Evolutionary conservation across 1,140 invertebrate species (phyloP).

Genomic region (Phymastichus coffea): DNA sequence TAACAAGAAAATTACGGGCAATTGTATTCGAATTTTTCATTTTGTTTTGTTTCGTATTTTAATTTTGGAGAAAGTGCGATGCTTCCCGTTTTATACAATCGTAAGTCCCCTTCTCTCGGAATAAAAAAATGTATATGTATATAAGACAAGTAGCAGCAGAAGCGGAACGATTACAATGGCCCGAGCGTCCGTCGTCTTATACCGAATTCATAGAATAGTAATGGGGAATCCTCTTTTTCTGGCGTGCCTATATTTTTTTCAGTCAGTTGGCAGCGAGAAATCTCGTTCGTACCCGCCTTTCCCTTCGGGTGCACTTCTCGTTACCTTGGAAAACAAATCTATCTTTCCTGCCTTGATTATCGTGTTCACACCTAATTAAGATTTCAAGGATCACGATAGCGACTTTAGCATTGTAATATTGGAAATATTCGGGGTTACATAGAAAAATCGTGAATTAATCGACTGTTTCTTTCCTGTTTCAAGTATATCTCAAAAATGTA

Average conservation of each 20-base stretch:
- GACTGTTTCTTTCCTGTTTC: neutral
- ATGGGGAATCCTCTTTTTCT: too few relatives aligned
- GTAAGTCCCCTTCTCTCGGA: neutral
- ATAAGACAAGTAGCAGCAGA: neutral
- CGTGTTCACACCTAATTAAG: neutral
- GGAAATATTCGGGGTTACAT: too few relatives aligned
- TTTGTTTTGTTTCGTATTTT: neutral
- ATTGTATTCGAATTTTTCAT: slow-evolving; percentile 5
- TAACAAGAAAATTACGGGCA: too few relatives aligned
- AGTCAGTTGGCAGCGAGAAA: neutral
- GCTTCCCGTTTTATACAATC: neutral
- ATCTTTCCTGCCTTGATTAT: neutral
- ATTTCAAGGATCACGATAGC: too few relatives aligned
- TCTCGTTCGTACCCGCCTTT: slow-evolving; percentile 5
- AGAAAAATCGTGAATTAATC: too few relatives aligned
- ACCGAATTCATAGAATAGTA: too few relatives aligned
- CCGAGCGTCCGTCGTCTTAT: too few relatives aligned
- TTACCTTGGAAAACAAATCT: neutral
- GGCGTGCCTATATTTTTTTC: slow-evolving; percentile 1
- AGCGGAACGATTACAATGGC: neutral
- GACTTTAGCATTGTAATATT: too few relatives aligned
- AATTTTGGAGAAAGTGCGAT: slow-evolving; percentile 14
- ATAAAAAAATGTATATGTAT: neutral
- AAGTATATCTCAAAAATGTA: too few relatives aligned
- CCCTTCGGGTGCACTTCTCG: neutral